These are phyloP conservation scores for Hylaea fasciaria DNA, from an alignment of 2,888 invertebrate genomes.

Conservation along the genomic window DNA sequence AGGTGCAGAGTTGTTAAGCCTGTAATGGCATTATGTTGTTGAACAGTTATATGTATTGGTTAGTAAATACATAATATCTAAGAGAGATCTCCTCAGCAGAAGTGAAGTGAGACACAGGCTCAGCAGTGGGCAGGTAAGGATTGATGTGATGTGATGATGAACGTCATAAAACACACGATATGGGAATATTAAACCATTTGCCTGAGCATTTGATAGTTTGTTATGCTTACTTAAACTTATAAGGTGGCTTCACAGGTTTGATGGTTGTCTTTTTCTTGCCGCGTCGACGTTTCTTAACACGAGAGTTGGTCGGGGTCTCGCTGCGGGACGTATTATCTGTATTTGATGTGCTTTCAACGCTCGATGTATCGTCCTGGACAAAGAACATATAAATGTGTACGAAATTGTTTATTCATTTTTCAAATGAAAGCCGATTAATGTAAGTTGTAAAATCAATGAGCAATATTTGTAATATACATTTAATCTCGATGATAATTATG, in stretches of 20 bases:
- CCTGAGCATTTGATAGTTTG: not conserved
- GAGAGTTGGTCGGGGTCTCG: slow-evolving; percentile 90
- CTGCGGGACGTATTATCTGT: slow-evolving; percentile 92
- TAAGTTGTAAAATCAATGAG: not conserved
- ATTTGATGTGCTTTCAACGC: slow-evolving; percentile 91
- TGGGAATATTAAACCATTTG: too few species aligned
- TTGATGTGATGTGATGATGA: too few species aligned
- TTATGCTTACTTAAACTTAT: slow-evolving; percentile 89
- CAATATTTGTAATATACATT: not conserved
- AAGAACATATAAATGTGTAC: not conserved
- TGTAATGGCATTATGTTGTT: too few species aligned
- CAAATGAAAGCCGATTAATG: not conserved
- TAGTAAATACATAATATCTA: too few species aligned
- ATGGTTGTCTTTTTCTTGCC: slow-evolving; percentile 84
- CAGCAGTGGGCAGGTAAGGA: too few species aligned
- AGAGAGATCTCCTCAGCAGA: too few species aligned
- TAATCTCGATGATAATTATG: not conserved
- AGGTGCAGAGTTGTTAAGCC: too few species aligned
- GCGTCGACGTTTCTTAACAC: slow-evolving; percentile 83
- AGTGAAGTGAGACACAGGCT: too few species aligned
- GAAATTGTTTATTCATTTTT: not conserved
- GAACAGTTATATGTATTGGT: too few species aligned
- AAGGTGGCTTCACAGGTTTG: slow-evolving; percentile 89
- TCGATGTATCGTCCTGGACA: slow-evolving; percentile 89
- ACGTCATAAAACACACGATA: too few species aligned